A percentile compares a stretch with the other conserved stretches of the same genome.
Evolutionary conservation across 2,888 invertebrate species (phyloP).

Genomic region (Apoda limacodes): DNA sequence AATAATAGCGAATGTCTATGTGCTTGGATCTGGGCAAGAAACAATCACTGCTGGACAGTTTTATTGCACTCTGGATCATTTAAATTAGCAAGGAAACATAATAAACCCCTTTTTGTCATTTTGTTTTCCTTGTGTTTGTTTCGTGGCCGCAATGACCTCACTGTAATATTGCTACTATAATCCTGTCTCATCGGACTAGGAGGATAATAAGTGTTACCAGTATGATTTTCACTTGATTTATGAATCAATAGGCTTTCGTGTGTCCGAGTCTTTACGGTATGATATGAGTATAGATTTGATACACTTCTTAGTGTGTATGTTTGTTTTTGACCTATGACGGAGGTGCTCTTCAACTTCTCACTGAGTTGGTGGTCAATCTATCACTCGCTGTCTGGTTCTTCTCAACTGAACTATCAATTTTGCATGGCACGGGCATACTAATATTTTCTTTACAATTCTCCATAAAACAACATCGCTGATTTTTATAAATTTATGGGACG

Average conservation of each 20-base stretch:
- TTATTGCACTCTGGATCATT: conserved; percentile 21
- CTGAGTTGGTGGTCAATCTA: not conserved
- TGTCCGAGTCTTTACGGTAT: conserved; percentile 1
- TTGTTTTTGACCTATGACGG: not conserved
- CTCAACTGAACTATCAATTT: conserved; percentile 2
- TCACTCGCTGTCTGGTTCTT: not conserved
- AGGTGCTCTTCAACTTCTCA: not conserved
- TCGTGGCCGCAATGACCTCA: not conserved
- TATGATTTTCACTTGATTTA: not conserved
- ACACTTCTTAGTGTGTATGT: not conserved
- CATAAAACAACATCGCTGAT: conserved; percentile 2
- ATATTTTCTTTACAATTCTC: conserved; percentile 7
- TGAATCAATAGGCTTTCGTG: too few species aligned
- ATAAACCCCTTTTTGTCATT: conserved; percentile 1
- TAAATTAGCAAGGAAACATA: conserved; percentile 4
- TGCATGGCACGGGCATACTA: conserved; percentile 1
- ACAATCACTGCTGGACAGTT: conserved; percentile 17
- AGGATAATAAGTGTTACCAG: not conserved
- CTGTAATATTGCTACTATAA: too few species aligned
- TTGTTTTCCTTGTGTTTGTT: not conserved
- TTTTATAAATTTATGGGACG: not conserved
- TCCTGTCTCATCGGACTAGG: too few species aligned
- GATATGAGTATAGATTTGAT: not conserved
- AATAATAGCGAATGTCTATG: conserved; percentile 22
- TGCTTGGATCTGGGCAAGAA: conserved; percentile 20